Percentiles rank a stretch among this genome's conserved stretches.
Evolutionary conservation across 2,797 vertebrate genomes (phyloP).

Genomic region (Sebastolobus altivelis): DNA sequence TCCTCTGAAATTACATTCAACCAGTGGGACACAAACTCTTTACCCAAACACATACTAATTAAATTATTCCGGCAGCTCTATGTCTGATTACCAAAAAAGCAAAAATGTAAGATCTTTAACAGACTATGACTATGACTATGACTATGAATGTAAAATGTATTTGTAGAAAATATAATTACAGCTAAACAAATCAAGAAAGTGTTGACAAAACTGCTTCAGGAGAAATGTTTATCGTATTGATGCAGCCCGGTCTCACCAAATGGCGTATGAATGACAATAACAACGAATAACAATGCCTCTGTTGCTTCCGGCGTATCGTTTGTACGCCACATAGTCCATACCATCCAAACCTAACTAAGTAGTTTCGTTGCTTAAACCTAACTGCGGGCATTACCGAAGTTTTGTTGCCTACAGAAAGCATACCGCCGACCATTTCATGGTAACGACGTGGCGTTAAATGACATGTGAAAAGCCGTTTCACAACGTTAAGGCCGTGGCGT

Average conservation of each 20-base stretch:
- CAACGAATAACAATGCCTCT: too few relatives aligned
- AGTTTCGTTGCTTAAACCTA: too few relatives aligned
- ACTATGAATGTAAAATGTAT: not conserved
- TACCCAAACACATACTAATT: not conserved
- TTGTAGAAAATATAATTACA: not conserved
- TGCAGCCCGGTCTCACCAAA: not conserved
- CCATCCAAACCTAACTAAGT: too few relatives aligned
- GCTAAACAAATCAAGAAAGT: not conserved
- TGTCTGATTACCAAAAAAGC: not conserved
- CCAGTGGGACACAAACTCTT: not conserved
- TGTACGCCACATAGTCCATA: not conserved
- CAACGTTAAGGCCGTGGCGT: too few relatives aligned
- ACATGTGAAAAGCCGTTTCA: too few relatives aligned
- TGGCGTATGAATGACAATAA: too few relatives aligned
- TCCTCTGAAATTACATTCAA: constrained; percentile 1
- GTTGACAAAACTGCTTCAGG: not conserved
- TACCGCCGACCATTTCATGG: too few relatives aligned
- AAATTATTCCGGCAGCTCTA: not conserved
- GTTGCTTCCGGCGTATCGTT: not conserved
- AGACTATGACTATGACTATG: not conserved
- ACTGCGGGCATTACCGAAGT: too few relatives aligned
- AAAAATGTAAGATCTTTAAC: not conserved
- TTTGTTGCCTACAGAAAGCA: too few relatives aligned
- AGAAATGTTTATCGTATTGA: not conserved
- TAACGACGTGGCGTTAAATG: too few relatives aligned